A percentile compares a stretch with the other conserved stretches of the same genome.
Conservation (phyloP, 2,797 vertebrate species). For the Cephalopachus bancanus region DNA sequence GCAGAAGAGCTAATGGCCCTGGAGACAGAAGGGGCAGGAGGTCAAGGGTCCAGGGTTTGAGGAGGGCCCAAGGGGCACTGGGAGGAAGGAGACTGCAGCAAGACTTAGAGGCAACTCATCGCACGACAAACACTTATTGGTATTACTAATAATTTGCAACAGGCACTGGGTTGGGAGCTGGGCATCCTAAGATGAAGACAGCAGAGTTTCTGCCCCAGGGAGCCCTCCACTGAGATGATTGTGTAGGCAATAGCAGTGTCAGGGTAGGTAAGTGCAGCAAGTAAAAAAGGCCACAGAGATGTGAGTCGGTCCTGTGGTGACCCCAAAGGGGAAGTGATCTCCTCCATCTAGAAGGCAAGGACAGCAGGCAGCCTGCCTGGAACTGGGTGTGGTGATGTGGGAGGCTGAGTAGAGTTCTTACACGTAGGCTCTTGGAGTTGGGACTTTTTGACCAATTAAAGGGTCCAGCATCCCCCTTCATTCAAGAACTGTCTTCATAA, state of each 20-base stretch:
- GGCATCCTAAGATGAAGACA: not conserved
- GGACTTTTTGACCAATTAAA: not conserved
- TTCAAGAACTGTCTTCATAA: not conserved
- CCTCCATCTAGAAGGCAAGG: not conserved
- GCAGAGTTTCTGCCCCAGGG: not conserved
- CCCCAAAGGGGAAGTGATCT: not conserved
- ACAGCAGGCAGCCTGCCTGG: not conserved
- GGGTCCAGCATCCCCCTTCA: not conserved
- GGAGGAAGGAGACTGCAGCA: not conserved
- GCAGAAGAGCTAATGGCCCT: not conserved
- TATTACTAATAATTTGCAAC: not conserved
- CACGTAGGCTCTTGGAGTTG: not conserved
- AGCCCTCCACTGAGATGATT: not conserved
- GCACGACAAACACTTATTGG: not conserved
- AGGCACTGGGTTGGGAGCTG: not conserved
- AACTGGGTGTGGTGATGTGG: not conserved
- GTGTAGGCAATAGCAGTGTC: not conserved
- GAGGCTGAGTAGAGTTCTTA: not conserved
- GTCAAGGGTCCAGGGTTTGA: not conserved
- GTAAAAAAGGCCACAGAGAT: not conserved
- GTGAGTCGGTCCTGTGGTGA: rapidly evolving
- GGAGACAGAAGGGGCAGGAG: not conserved
- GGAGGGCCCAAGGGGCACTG: not conserved
- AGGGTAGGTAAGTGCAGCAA: not conserved
- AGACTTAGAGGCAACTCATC: not conserved